Evolutionary conservation across 2,797 vertebrate genomes (phyloP).

Genomic region (Cynopterus sphinx): DNA sequence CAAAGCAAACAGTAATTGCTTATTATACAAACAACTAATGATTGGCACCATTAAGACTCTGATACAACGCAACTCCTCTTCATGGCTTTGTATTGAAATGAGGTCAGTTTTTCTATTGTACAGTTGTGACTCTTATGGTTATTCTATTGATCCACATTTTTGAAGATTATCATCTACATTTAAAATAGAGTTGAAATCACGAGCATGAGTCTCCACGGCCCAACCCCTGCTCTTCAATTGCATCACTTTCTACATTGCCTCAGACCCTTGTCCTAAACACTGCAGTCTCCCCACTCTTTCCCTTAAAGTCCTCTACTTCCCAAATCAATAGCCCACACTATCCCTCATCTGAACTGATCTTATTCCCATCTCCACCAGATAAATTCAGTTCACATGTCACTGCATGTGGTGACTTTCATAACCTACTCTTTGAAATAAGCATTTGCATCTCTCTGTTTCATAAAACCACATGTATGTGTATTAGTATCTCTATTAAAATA

Average conservation of each 20-base stretch:
- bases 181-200: background rate
- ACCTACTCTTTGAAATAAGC: background rate
- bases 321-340: fast-evolving
- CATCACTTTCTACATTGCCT: fast-evolving
- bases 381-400: background rate
- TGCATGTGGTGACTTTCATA: background rate
- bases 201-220: background rate
- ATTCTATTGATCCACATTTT: background rate
- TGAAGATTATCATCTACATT: background rate
- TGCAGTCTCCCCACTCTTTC: background rate
- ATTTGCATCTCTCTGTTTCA: background rate
- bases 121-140: background rate
- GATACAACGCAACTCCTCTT: too few species aligned
- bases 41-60: background rate
- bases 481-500: background rate
- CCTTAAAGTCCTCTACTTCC: background rate
- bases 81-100: background rate
- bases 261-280: fast-evolving
- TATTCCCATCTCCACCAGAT: background rate
- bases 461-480: background rate
- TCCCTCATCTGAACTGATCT: background rate
- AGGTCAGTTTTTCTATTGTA: background rate
- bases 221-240: fast-evolving
- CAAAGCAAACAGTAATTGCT: background rate
- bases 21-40: background rate